Evolutionary conservation across 2,888 invertebrate genomes (phyloP).

Genomic region (Eristalis tenax): DNA sequence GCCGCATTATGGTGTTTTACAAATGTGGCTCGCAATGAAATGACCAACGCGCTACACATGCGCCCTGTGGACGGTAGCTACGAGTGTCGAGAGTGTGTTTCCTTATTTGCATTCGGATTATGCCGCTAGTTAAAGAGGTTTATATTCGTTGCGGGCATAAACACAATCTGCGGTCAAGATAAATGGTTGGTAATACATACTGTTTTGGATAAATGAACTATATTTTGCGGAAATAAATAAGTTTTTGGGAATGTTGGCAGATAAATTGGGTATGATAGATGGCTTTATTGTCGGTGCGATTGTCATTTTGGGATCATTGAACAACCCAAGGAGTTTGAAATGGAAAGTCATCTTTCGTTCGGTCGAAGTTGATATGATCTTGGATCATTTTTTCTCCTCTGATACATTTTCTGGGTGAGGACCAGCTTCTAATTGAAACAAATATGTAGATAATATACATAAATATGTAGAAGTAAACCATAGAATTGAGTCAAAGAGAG

Average conservation of each 20-base stretch:
- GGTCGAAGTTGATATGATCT: too few relatives aligned
- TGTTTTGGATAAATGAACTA: conserved; percentile 44
- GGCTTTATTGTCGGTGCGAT: conserved; percentile 27
- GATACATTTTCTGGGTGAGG: too few relatives aligned
- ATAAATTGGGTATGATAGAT: conserved; percentile 38
- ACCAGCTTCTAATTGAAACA: too few relatives aligned
- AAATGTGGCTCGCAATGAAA: conserved; percentile 15
- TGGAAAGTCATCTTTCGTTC: not conserved
- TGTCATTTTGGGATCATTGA: conserved; percentile 15
- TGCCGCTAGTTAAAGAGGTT: not conserved
- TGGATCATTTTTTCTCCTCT: too few relatives aligned
- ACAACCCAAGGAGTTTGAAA: not conserved
- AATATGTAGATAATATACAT: too few relatives aligned
- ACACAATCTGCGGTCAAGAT: conserved; percentile 35
- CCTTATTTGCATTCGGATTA: conserved; percentile 35
- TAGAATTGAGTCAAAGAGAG: too few relatives aligned
- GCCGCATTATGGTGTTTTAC: conserved; percentile 48
- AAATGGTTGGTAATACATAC: conserved; percentile 47
- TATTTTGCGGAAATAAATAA: conserved; percentile 56
- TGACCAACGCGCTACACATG: conserved; percentile 27
- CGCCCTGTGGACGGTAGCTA: conserved; percentile 21
- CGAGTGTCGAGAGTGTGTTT: conserved; percentile 32
- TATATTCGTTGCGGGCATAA: not conserved
- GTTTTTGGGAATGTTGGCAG: not conserved
- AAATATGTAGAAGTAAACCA: too few relatives aligned